Percentiles rank a stretch among this genome's conserved stretches.
These are phyloP conservation scores for Glaucomys volans DNA, from an alignment of 2,113 vertebrate species.

Conservation along the genomic window DNA sequence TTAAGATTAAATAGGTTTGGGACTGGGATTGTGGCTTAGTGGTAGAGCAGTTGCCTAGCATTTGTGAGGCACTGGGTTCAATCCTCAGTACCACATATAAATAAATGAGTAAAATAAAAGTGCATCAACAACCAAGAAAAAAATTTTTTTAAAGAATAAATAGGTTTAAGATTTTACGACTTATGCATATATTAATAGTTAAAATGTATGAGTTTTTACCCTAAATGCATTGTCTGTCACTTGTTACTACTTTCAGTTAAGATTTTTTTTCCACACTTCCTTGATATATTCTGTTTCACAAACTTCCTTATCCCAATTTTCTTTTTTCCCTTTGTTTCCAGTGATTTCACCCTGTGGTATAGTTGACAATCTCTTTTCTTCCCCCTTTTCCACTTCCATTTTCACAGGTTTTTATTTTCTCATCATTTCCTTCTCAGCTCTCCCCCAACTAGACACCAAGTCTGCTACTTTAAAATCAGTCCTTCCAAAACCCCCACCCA, in stretches of 20 bases:
- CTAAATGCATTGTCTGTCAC: background rate
- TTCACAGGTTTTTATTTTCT: background rate
- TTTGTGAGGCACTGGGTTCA: no score
- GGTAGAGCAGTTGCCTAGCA: no score
- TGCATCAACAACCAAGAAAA: no score
- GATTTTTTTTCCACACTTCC: background rate
- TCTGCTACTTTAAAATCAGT: constrained; percentile 13
- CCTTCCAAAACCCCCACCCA: background rate
- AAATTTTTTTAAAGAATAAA: background rate
- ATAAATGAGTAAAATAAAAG: no score
- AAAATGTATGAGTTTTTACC: background rate
- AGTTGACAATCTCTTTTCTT: background rate
- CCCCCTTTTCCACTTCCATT: background rate
- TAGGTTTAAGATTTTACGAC: background rate
- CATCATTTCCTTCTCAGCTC: background rate
- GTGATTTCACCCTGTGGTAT: background rate
- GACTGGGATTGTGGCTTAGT: no score
- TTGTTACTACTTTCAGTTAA: background rate
- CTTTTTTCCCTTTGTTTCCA: background rate
- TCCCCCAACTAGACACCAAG: background rate
- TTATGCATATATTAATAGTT: background rate
- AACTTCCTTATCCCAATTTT: background rate
- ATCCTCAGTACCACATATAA: no score
- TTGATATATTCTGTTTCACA: background rate
- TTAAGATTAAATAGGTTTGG: background rate